These are phyloP conservation scores for Neopipo cinnamomea DNA, from an alignment of 2,113 vertebrate species.

Conservation along the genomic window DNA sequence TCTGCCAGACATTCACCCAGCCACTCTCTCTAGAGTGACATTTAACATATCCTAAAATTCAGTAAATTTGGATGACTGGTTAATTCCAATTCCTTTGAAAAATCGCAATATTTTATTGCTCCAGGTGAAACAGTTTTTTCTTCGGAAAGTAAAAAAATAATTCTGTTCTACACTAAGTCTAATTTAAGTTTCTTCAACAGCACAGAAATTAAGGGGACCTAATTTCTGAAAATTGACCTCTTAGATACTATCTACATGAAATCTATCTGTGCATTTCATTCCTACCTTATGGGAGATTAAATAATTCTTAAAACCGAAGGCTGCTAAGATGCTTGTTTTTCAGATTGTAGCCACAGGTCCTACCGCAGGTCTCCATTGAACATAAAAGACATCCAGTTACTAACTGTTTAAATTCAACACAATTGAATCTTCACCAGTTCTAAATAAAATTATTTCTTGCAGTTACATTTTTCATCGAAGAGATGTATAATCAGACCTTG, in stretches of 20 bases:
- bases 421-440: neutral
- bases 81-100: neutral
- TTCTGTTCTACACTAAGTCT: neutral
- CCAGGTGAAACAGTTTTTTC: neutral
- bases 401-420: neutral
- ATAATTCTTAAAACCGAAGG: neutral
- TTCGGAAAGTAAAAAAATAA: neutral
- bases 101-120: neutral
- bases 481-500: neutral
- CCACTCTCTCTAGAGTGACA: rapidly evolving
- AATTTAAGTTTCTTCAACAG: neutral
- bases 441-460: neutral
- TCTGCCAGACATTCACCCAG: neutral
- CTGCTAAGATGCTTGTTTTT: neutral
- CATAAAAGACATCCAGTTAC: neutral
- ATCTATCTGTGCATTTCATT: neutral
- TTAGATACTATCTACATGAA: neutral
- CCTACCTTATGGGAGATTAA: neutral
- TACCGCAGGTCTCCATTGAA: neutral
- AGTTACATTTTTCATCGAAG: neutral
- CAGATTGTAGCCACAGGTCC: neutral
- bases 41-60: neutral
- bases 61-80: no score
- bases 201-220: neutral
- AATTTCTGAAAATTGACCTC: neutral